Percentiles rank a stretch among this genome's conserved stretches.
These are phyloP conservation scores for Drosophila repleta DNA, from an alignment of 1,140 invertebrate genomes.

Conservation along the genomic window DNA sequence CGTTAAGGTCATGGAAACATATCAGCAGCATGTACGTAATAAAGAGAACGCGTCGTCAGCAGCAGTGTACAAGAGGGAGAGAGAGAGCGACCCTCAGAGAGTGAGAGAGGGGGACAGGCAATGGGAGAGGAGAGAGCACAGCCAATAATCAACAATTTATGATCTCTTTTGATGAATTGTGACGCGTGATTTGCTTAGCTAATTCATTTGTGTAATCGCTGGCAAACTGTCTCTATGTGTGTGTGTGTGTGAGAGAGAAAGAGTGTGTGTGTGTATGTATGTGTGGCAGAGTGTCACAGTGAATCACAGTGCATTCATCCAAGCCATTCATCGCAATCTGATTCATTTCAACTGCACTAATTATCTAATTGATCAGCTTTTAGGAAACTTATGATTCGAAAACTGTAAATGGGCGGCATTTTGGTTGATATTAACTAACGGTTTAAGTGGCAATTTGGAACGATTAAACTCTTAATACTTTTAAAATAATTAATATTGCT, in stretches of 20 bases:
- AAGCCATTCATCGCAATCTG: constrained; percentile 6
- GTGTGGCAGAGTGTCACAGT: constrained; percentile 2
- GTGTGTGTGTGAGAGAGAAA: background rate
- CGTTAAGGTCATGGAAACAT: constrained; percentile 65
- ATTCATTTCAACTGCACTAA: constrained; percentile 9
- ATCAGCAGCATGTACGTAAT: constrained; percentile 46
- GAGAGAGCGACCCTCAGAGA: background rate
- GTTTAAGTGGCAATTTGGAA: no score
- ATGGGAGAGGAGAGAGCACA: constrained; percentile 4
- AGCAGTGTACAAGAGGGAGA: background rate
- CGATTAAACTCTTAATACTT: no score
- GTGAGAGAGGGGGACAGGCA: background rate
- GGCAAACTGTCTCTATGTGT: background rate
- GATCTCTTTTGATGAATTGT: constrained; percentile 36
- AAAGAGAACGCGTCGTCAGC: background rate
- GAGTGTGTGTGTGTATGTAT: no score
- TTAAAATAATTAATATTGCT: no score
- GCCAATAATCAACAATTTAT: constrained; percentile 32
- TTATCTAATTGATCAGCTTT: constrained; percentile 24
- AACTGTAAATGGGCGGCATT: background rate
- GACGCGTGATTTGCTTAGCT: constrained; percentile 39
- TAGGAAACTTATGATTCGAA: background rate
- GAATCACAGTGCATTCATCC: constrained; percentile 27
- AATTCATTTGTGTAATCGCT: constrained; percentile 28
- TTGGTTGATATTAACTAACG: background rate